Conservation (phyloP, 2,888 invertebrate species). For the Apeira syringaria region DNA sequence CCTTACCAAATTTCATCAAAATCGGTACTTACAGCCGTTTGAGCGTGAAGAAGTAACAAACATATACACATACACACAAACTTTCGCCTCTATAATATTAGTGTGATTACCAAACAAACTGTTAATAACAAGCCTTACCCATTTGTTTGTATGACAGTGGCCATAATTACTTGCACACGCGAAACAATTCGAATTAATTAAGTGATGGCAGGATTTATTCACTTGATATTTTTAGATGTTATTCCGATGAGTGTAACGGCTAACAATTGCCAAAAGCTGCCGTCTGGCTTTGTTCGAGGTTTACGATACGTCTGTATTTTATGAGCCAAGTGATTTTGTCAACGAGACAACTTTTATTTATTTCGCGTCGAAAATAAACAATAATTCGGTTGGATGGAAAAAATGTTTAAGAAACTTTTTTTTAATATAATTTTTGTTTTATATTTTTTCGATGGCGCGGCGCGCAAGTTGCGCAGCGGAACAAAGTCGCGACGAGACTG, state of each 20-base stretch:
- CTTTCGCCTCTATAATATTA: too few species aligned
- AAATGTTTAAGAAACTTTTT: too few species aligned
- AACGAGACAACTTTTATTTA: not conserved
- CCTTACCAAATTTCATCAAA: too few species aligned
- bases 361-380: too few species aligned
- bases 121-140: constrained; percentile 49
- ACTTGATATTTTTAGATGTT: constrained; percentile 42
- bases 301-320: constrained; percentile 17
- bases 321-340: constrained; percentile 3
- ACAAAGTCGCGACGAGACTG: constrained; percentile 54
- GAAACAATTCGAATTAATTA: constrained; percentile 38
- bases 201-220: constrained; percentile 36
- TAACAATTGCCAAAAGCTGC: constrained; percentile 52
- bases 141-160: constrained; percentile 55
- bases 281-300: constrained; percentile 31
- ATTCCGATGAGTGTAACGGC: constrained; percentile 42
- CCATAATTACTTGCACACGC: constrained; percentile 49
- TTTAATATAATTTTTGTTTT: too few species aligned
- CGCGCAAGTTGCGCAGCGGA: constrained; percentile 49
- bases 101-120: too few species aligned
- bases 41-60: too few species aligned
- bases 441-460: too few species aligned
- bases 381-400: not conserved
- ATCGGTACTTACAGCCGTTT: too few species aligned
- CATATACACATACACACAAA: too few species aligned